These are phyloP conservation scores for Silurus glanis DNA, from an alignment of 2,113 vertebrate genomes.

Conservation along the genomic window DNA sequence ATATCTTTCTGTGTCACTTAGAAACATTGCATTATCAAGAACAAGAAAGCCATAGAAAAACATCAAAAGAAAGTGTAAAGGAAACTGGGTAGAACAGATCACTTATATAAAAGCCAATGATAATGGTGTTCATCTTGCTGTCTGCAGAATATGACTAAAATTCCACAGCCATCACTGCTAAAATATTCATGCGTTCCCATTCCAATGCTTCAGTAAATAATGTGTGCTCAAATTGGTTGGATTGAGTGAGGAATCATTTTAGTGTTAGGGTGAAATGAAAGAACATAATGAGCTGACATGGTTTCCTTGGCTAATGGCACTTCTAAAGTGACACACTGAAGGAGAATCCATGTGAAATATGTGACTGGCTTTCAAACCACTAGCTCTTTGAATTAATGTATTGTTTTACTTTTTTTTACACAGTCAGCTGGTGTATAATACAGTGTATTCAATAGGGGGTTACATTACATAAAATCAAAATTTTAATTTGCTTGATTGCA, in stretches of 20 bases:
- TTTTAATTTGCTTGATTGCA: background rate
- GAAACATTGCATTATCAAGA: slow-evolving; percentile 46
- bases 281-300: background rate
- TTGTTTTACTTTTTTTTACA: too few relatives aligned
- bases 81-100: background rate
- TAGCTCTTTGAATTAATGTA: too few relatives aligned
- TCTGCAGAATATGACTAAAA: slow-evolving; percentile 29
- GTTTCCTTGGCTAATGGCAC: background rate
- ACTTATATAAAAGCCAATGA: background rate
- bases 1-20: slow-evolving; percentile 53
- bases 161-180: background rate
- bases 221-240: slow-evolving; percentile 22
- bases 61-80: slow-evolving; percentile 32
- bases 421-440: background rate
- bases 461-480: background rate
- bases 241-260: slow-evolving; percentile 14
- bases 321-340: background rate
- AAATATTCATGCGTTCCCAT: slow-evolving; percentile 34
- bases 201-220: slow-evolving; percentile 9
- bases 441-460: background rate
- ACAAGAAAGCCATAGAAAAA: slow-evolving; percentile 54
- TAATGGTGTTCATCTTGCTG: slow-evolving; percentile 9
- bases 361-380: too few relatives aligned
- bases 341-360: background rate
- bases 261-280: background rate